These are phyloP conservation scores for Sphaerophoria taeniata DNA, from an alignment of 2,888 invertebrate species.

Conservation along the genomic window DNA sequence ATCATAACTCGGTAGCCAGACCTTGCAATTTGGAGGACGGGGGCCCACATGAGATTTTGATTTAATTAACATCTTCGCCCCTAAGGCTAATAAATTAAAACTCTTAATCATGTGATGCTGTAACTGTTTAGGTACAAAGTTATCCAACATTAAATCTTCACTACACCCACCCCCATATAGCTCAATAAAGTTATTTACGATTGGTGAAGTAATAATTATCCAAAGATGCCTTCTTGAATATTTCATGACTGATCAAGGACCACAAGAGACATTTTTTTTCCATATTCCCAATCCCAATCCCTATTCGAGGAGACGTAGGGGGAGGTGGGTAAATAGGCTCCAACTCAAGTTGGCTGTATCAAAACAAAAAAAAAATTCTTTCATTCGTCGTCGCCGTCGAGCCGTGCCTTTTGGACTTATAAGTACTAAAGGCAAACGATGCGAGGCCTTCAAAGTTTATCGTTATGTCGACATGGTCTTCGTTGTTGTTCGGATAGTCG, in stretches of 20 bases:
- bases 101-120: too few relatives aligned
- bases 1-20: too few relatives aligned
- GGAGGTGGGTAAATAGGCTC: slow-evolving; percentile 15
- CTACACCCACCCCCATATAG: neutral
- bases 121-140: neutral
- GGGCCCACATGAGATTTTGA: too few relatives aligned
- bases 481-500: neutral
- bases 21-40: too few relatives aligned
- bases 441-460: slow-evolving; percentile 50
- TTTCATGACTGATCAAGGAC: too few relatives aligned
- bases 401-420: slow-evolving; percentile 9
- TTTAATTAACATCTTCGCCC: too few relatives aligned
- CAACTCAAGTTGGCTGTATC: too few relatives aligned
- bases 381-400: slow-evolving; percentile 40
- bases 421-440: slow-evolving; percentile 32
- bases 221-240: slow-evolving; percentile 30
- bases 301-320: neutral
- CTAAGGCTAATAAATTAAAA: too few relatives aligned
- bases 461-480: slow-evolving; percentile 37
- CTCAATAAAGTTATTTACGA: slow-evolving; percentile 25
- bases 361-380: too few relatives aligned
- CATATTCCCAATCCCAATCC: too few relatives aligned
- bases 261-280: too few relatives aligned
- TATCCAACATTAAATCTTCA: too few relatives aligned
- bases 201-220: slow-evolving; percentile 56